phyloP scores from a whole-genome alignment of 2,888 invertebrate species.

The Dicyrtomina minuta region DNA sequence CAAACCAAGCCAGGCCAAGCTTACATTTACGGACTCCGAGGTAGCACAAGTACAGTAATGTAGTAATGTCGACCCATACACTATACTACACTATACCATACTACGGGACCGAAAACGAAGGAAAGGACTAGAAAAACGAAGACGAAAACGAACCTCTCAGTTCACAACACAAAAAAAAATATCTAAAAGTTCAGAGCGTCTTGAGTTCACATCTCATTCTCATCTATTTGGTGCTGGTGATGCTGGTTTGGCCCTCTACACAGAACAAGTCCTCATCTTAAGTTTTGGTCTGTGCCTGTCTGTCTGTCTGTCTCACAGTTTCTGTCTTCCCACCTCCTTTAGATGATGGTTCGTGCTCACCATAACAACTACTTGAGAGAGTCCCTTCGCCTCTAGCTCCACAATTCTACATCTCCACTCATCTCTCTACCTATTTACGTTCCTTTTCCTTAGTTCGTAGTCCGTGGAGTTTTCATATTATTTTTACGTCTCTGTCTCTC shows the following conservation, averaged over 20 bases:
- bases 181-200: too few relatives aligned
- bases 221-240: too few relatives aligned
- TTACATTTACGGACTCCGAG: too few relatives aligned
- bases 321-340: slow-evolving; percentile 33
- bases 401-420: slow-evolving; percentile 5
- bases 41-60: too few relatives aligned
- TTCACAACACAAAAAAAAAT: slow-evolving; percentile 11
- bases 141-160: slow-evolving; percentile 7
- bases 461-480: too few relatives aligned
- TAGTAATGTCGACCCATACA: too few relatives aligned
- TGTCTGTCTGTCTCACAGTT: slow-evolving; percentile 28
- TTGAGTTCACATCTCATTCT: too few relatives aligned
- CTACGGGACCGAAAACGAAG: not conserved
- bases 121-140: not conserved
- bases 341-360: slow-evolving; percentile 35
- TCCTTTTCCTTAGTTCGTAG: too few relatives aligned
- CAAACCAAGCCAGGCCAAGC: not conserved
- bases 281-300: slow-evolving; percentile 3
- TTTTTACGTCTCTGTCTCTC: too few relatives aligned
- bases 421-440: not conserved
- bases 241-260: not conserved
- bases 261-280: slow-evolving; percentile 4
- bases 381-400: slow-evolving; percentile 27
- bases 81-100: not conserved
- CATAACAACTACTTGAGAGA: slow-evolving; percentile 34